Evolutionary conservation across 2,888 invertebrate genomes (phyloP).

Genomic region (Papilio protenor): DNA sequence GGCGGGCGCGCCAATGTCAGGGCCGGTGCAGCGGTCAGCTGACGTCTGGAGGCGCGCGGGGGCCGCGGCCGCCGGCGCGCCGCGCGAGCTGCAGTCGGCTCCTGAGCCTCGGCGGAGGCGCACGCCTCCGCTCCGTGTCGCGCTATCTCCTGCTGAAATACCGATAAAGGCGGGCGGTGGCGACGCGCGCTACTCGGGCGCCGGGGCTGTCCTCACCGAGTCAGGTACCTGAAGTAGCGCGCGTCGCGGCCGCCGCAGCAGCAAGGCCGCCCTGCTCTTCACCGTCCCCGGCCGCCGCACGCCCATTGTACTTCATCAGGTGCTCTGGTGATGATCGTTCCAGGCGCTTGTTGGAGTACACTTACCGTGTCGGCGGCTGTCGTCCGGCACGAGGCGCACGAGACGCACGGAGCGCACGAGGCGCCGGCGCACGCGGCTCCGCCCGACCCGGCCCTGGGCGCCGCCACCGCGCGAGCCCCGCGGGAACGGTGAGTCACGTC

Average conservation of each 20-base stretch:
- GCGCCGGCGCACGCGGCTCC: constrained; percentile 49
- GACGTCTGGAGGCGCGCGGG: constrained; percentile 84
- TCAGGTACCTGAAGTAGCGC: constrained; percentile 99
- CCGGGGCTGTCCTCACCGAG: constrained; percentile 91
- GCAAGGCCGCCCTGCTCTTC: constrained; percentile 46
- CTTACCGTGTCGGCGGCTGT: constrained; percentile 93
- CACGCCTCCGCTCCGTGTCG: constrained; percentile 64
- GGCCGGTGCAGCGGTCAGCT: constrained; percentile 84
- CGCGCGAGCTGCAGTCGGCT: constrained; percentile 76
- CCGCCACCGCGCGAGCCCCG: constrained; percentile 49
- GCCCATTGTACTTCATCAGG: constrained; percentile 99
- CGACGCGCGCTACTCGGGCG: constrained; percentile 95
- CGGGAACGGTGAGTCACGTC: constrained; percentile 75
- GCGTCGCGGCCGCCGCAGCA: constrained; percentile 87
- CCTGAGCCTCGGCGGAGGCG: constrained; percentile 68
- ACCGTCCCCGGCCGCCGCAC: constrained; percentile 88
- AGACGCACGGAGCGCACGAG: constrained; percentile 47
- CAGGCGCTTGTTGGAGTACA: constrained; percentile 99
- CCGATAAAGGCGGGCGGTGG: constrained; percentile 70
- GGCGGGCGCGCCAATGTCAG: constrained; percentile 82
- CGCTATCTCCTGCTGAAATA: constrained; percentile 58
- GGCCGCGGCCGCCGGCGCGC: constrained; percentile 67
- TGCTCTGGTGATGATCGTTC: constrained; percentile 96
- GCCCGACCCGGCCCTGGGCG: constrained; percentile 41
- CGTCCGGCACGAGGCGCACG: constrained; percentile 58